A percentile compares a stretch with the other conserved stretches of the same genome.
phyloP scores from a whole-genome alignment of 2,113 vertebrate species.

The Hoplias malabaricus region DNA sequence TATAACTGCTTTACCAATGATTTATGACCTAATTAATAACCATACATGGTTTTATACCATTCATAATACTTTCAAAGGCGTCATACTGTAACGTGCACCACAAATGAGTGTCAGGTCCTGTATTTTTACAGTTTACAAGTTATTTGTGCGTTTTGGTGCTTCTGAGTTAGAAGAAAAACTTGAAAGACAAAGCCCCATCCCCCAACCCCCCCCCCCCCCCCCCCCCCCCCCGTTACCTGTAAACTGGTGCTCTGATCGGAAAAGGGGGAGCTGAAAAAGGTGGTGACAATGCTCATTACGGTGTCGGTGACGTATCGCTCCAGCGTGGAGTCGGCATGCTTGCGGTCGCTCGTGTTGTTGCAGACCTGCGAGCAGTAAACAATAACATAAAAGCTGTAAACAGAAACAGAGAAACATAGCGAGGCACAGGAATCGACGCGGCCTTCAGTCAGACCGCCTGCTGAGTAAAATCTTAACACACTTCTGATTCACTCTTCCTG shows the following conservation, averaged over 20 bases:
- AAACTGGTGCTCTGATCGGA: conserved; percentile 98
- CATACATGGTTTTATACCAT: too few relatives aligned
- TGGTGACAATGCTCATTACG: conserved; percentile 97
- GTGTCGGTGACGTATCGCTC: conserved; percentile 97
- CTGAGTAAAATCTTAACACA: conserved; percentile 33
- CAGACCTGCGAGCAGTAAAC: conserved; percentile 79
- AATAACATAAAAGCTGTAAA: not conserved
- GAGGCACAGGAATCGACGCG: not conserved
- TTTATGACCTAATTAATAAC: too few relatives aligned
- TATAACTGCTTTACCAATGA: too few relatives aligned
- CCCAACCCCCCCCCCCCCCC: too few relatives aligned
- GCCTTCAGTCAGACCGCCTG: not conserved
- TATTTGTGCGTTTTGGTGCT: too few relatives aligned
- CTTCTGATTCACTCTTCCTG: conserved; percentile 51
- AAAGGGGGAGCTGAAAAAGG: conserved; percentile 99
- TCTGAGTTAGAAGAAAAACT: too few relatives aligned
- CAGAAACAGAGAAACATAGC: conserved; percentile 32
- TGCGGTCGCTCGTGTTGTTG: conserved; percentile 95
- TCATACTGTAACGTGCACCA: too few relatives aligned
- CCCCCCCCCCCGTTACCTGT: too few relatives aligned
- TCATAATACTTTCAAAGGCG: too few relatives aligned
- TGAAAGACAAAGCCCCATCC: too few relatives aligned
- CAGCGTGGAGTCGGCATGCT: conserved; percentile 87
- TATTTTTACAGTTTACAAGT: too few relatives aligned
- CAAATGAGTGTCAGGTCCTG: too few relatives aligned